Evolutionary conservation across 2,797 vertebrate genomes (phyloP).

Genomic region (Enteromius viviparus): DNA sequence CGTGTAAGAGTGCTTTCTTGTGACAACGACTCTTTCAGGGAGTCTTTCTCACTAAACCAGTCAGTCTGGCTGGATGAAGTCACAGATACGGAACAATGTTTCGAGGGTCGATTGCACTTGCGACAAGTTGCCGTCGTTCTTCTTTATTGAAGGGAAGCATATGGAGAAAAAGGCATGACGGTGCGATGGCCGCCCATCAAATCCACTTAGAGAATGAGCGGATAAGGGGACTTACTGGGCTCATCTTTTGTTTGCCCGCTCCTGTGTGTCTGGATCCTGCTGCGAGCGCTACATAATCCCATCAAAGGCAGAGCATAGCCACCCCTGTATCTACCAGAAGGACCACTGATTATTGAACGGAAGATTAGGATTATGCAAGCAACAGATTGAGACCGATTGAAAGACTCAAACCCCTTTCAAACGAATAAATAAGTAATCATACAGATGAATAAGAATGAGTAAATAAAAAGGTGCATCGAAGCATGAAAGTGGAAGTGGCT

Average conservation of each 20-base stretch:
- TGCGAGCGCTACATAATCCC: conserved; percentile 55
- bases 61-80: conserved; percentile 22
- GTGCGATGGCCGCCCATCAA: conserved; percentile 54
- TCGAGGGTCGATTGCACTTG: conserved; percentile 2
- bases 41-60: conserved; percentile 28
- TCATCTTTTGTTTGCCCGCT: conserved; percentile 58
- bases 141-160: conserved; percentile 27
- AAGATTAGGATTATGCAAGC: conserved; percentile 48
- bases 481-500: not conserved
- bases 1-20: not conserved
- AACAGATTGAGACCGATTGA: conserved; percentile 40
- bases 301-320: conserved; percentile 53
- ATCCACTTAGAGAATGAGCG: conserved; percentile 70
- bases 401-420: not conserved
- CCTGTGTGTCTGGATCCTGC: conserved; percentile 47
- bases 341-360: conserved; percentile 47
- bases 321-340: conserved; percentile 39
- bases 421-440: conserved; percentile 32
- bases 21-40: not conserved
- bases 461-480: conserved; percentile 1
- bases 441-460: conserved; percentile 30
- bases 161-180: conserved; percentile 19
- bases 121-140: not conserved
- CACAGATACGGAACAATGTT: conserved; percentile 9
- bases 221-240: conserved; percentile 58